phyloP scores from a whole-genome alignment of 2,113 vertebrate genomes.

The Podarcis raffonei region DNA sequence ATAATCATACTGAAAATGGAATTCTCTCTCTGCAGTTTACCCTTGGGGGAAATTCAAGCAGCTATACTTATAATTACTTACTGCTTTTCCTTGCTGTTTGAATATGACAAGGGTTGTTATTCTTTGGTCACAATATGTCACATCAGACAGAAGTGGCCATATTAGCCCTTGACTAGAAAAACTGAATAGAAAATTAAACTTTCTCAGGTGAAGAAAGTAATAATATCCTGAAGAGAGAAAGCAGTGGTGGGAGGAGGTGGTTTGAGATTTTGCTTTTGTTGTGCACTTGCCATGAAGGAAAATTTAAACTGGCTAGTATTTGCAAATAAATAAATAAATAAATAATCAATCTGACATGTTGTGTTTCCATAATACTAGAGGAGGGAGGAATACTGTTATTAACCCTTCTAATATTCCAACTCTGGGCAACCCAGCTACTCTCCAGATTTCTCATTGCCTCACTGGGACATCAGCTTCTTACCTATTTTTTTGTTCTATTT shows the following conservation, averaged over 20 bases:
- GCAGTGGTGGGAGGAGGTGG: background rate
- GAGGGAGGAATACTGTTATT: background rate
- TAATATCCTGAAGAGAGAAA: background rate
- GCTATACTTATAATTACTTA: background rate
- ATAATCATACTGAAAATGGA: background rate
- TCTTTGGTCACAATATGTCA: background rate
- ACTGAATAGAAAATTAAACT: background rate
- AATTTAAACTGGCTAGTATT: too few relatives aligned
- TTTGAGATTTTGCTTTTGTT: conserved; percentile 4
- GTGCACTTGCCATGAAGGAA: background rate
- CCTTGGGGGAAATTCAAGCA: conserved; percentile 4
- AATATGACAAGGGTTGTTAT: background rate
- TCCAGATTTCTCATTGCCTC: background rate
- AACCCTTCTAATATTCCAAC: background rate
- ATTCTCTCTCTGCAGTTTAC: background rate
- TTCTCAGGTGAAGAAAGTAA: background rate
- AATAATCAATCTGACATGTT: background rate
- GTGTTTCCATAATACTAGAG: background rate
- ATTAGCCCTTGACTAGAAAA: background rate
- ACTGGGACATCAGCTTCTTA: background rate
- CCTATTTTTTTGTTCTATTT: background rate
- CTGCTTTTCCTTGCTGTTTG: background rate
- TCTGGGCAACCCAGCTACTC: background rate
- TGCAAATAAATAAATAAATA: background rate
- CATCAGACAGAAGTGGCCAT: background rate